Conservation (phyloP, 2,888 invertebrate species). For the Pachycephus smyrnensis region DNA sequence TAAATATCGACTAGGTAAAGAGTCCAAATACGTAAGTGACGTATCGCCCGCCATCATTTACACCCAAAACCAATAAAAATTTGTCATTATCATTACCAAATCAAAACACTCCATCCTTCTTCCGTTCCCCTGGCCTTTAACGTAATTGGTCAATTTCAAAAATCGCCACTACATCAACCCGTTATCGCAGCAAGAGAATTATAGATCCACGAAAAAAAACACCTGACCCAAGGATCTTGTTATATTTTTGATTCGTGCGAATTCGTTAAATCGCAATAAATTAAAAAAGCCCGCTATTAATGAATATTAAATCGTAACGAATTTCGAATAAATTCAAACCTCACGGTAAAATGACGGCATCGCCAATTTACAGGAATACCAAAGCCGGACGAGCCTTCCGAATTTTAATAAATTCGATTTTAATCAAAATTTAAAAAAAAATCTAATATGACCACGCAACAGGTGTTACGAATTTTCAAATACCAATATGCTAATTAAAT, state of each 20-base stretch:
- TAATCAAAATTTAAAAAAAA: background rate
- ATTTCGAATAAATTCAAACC: background rate
- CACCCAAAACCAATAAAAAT: background rate
- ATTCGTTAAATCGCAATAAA: background rate
- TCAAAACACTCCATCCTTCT: background rate
- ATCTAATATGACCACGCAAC: background rate
- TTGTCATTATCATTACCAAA: background rate
- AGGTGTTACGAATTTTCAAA: background rate
- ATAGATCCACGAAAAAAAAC: background rate
- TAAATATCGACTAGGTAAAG: background rate
- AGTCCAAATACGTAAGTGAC: background rate
- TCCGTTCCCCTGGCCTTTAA: background rate
- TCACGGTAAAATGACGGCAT: no score
- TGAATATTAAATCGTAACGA: background rate
- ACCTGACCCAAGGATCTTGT: background rate
- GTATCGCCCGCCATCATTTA: background rate
- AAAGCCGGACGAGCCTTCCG: background rate
- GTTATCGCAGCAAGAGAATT: background rate
- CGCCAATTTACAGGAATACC: background rate
- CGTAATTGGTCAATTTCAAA: no score
- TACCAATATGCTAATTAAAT: background rate
- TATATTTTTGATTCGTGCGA: background rate
- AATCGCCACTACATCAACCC: no score
- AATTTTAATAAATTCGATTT: background rate
- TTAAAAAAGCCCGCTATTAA: background rate